Evolutionary conservation across 2,888 invertebrate genomes (phyloP).

Genomic region (Villa cingulata): DNA sequence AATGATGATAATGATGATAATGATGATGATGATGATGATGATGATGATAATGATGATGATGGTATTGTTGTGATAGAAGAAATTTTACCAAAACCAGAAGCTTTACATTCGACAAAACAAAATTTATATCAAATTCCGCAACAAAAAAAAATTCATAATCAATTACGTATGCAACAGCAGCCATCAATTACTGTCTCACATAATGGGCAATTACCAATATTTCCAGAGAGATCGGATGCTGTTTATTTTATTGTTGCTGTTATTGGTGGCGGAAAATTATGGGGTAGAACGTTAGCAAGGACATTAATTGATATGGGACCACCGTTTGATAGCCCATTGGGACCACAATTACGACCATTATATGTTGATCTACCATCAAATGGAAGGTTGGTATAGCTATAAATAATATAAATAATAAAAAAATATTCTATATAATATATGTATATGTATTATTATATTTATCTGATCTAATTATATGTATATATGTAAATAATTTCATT

Average conservation of each 20-base stretch:
- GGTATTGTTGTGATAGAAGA: background rate
- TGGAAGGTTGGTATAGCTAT: conserved; percentile 18
- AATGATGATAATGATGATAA: background rate
- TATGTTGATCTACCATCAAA: conserved; percentile 21
- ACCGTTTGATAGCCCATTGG: conserved; percentile 20
- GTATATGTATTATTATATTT: too few relatives aligned
- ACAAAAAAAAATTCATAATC: background rate
- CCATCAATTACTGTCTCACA: conserved; percentile 1
- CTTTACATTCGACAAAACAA: background rate
- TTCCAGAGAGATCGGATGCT: conserved; percentile 20
- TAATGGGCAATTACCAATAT: conserved; percentile 15
- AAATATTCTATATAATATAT: too few relatives aligned
- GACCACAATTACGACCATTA: conserved; percentile 20
- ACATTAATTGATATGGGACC: conserved; percentile 22
- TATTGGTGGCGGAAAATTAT: conserved; percentile 21
- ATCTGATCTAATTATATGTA: too few relatives aligned
- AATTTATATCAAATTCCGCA: background rate
- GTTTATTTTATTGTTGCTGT: conserved; percentile 24
- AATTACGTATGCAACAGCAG: background rate
- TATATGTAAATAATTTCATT: too few relatives aligned
- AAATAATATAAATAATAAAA: too few relatives aligned
- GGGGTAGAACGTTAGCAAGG: conserved; percentile 20
- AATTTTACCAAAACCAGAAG: conserved; percentile 2
- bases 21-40: background rate
- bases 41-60: background rate